phyloP scores from a whole-genome alignment of 2,113 vertebrate species.

The Dryoscopus gambensis region DNA sequence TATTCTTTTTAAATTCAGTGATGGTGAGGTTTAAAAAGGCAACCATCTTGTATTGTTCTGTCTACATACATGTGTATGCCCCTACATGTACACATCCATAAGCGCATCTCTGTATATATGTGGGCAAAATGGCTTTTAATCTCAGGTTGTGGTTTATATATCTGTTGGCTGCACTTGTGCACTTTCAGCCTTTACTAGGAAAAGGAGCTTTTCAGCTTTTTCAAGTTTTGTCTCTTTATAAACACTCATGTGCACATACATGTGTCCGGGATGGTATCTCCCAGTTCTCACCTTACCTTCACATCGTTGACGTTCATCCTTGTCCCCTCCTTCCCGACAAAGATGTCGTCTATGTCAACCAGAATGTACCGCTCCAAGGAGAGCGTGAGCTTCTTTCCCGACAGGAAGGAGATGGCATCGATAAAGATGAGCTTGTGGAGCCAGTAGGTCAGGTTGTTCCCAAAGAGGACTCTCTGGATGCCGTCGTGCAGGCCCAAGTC shows the following conservation, averaged over 20 bases:
- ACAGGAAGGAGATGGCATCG: constrained; percentile 89
- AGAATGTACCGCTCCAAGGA: constrained; percentile 90
- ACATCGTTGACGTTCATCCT: constrained; percentile 94
- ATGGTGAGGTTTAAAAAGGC: not conserved
- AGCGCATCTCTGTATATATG: not conserved
- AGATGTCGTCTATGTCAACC: constrained; percentile 96
- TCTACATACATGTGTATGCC: not conserved
- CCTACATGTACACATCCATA: accelerated
- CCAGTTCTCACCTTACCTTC: constrained; percentile 80
- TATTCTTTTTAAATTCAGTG: not conserved
- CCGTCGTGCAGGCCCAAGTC: constrained; percentile 93
- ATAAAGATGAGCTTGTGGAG: constrained; percentile 91
- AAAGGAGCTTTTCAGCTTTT: not conserved
- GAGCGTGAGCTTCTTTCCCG: constrained; percentile 84
- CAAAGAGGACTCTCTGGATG: constrained; percentile 91
- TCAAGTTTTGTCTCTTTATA: not conserved
- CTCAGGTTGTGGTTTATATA: not conserved
- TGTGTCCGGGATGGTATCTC: not conserved
- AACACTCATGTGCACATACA: accelerated
- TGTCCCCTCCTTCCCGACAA: constrained; percentile 94
- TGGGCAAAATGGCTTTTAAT: not conserved
- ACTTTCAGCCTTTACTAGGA: not conserved
- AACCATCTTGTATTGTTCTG: not conserved
- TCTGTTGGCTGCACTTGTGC: not conserved
- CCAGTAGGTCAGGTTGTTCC: constrained; percentile 94